Evolutionary conservation across 2,888 invertebrate species (phyloP), one percentile per base, ranked within the genome.

Genomic region (Lymantria dispar): DNA sequence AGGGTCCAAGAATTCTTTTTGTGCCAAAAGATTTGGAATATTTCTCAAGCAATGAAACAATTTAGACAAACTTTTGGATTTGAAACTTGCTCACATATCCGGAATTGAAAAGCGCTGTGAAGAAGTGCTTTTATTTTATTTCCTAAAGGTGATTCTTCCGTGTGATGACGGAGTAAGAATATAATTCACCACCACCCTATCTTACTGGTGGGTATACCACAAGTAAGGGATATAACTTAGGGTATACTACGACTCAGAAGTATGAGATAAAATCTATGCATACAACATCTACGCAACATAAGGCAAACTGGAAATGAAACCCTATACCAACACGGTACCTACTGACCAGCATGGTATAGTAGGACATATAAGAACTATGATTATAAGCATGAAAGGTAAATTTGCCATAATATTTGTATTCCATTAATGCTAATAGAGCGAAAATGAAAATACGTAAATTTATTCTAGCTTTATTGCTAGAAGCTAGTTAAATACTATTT

Each of bases 361-460:
- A n/a, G n/a, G n/a, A n/a, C n/a, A n/a, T n/a, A n/a, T n/a, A n/a
- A n/a, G n/a, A n/a, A n/a, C n/a, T n/a, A n/a, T n/a, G n/a, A n/a
- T n/a, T n/a, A n/a, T n/a, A n/a, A n/a, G n/a, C n/a, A n/a, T n/a
- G n/a, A n/a, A n/a, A n/a, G n/a, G n/a, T 22, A 3, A 22, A 22
- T 22, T 22, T 22, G 22, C 22, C 22, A 22, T 22, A 22, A 3
- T 22, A 87, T 88, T 87, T 81, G 79, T 83, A 78, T 80, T 76
- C 82, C 78, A 85, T 87, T 88, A 86, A 84, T 84, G 82, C 85
- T 83, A 80, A 91, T 88, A 90, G 90, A 77, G 87, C 81, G 81
- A 85, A 85, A 89, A 91, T 89, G 87, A 87, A 83, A 82, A 86
- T 79, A 70, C 82, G 83, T 85, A 87, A 87, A 86, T 87, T 87